A percentile compares a stretch with the other conserved stretches of the same genome.
These are phyloP conservation scores for Coptotermes formosanus DNA, from an alignment of 1,140 invertebrate species.

Conservation along the genomic window DNA sequence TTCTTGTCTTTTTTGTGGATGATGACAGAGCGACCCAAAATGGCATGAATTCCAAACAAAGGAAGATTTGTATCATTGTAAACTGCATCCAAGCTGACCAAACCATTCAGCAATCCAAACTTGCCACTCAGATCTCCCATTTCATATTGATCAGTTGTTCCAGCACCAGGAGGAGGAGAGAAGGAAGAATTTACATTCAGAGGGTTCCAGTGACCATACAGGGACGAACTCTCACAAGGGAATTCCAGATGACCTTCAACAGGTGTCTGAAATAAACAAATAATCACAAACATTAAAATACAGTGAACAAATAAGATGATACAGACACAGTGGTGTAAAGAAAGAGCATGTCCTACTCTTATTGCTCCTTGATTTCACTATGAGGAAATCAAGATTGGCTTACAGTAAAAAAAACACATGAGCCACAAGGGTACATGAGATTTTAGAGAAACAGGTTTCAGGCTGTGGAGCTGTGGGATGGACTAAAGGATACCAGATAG, in stretches of 20 bases:
- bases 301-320: slow-evolving; percentile 20
- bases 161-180: slow-evolving; percentile 58
- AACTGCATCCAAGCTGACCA: slow-evolving; percentile 54
- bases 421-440: no score
- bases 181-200: slow-evolving; percentile 61
- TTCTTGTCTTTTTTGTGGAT: slow-evolving; percentile 64
- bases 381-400: no score
- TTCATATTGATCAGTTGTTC: slow-evolving; percentile 83
- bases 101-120: slow-evolving; percentile 62
- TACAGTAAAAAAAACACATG: no score
- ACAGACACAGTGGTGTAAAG: not conserved
- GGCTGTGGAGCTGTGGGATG: no score
- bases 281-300: slow-evolving; percentile 28
- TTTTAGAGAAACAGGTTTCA: no score
- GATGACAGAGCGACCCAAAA: slow-evolving; percentile 85
- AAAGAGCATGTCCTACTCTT: no score
- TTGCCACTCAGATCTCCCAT: slow-evolving; percentile 90
- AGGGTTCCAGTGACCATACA: slow-evolving; percentile 84
- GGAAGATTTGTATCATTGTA: slow-evolving; percentile 84
- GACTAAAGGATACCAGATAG: no score
- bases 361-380: no score
- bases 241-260: slow-evolving; percentile 80
- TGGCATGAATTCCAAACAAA: slow-evolving; percentile 78
- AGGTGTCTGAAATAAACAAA: slow-evolving; percentile 59
- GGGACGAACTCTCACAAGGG: slow-evolving; percentile 77